Percentiles rank a stretch among this genome's conserved stretches.
These are phyloP conservation scores for Eclectus roratus DNA, from an alignment of 2,113 vertebrate species.

Conservation along the genomic window DNA sequence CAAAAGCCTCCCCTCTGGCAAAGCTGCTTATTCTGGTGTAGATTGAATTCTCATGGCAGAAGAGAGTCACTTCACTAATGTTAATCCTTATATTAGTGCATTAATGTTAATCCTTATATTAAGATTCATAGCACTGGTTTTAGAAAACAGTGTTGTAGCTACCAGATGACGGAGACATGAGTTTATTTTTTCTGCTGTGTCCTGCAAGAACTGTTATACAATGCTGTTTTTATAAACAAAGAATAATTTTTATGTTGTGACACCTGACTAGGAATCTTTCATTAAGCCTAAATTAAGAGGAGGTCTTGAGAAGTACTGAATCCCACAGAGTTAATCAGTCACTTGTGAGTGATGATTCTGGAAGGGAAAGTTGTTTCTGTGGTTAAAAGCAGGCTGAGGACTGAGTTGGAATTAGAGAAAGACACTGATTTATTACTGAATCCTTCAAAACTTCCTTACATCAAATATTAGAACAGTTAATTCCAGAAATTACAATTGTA, in stretches of 20 bases:
- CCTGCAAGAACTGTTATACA: neutral
- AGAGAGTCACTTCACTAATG: neutral
- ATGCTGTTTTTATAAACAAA: neutral
- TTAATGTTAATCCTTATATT: neutral
- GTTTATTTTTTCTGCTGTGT: neutral
- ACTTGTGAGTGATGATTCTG: neutral
- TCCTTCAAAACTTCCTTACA: neutral
- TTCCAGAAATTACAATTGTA: neutral
- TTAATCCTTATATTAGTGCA: neutral
- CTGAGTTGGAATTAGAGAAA: neutral
- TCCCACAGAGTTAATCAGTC: neutral
- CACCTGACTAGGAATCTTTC: neutral
- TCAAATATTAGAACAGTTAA: neutral
- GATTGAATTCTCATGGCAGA: neutral
- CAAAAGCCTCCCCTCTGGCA: neutral
- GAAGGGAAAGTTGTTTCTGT: neutral
- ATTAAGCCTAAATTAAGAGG: neutral
- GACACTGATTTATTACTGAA: neutral
- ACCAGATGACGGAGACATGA: neutral
- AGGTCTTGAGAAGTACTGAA: neutral
- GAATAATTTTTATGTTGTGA: neutral
- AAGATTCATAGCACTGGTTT: neutral
- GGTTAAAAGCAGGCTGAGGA: neutral
- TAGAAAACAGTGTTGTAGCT: neutral
- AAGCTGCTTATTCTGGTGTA: neutral